phyloP scores from a whole-genome alignment of 2,113 vertebrate genomes.

The Daubentonia madagascariensis region DNA sequence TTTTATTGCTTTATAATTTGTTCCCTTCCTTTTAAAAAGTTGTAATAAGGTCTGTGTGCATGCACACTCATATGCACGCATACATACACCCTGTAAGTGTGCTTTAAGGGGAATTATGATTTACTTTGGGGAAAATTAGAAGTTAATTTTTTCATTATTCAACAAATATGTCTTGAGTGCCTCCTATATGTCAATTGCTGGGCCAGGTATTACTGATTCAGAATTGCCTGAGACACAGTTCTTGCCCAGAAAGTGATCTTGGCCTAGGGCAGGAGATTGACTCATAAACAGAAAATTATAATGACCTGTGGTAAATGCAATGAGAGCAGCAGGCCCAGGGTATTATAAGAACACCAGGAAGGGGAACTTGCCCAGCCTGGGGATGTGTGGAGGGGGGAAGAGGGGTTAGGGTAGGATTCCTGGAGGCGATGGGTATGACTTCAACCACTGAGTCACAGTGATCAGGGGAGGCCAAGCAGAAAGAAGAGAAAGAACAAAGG shows the following conservation, averaged over 20 bases:
- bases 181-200: background rate
- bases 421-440: background rate
- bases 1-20: background rate
- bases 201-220: background rate
- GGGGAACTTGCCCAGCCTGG: background rate
- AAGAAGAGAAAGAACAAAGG: background rate
- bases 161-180: background rate
- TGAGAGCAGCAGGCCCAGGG: background rate
- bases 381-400: background rate
- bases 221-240: background rate
- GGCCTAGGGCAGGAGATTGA: background rate
- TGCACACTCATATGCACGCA: too few relatives aligned
- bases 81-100: background rate
- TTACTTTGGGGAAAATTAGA: conserved; percentile 16
- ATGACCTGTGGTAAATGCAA: background rate
- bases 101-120: background rate
- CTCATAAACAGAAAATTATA: background rate
- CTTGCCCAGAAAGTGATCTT: background rate
- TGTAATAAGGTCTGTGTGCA: background rate
- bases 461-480: background rate
- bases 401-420: background rate
- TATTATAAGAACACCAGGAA: background rate
- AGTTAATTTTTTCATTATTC: background rate
- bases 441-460: background rate
- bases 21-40: background rate